Conservation (phyloP, 2,113 vertebrate genomes). For the Neofelis nebulosa region DNA sequence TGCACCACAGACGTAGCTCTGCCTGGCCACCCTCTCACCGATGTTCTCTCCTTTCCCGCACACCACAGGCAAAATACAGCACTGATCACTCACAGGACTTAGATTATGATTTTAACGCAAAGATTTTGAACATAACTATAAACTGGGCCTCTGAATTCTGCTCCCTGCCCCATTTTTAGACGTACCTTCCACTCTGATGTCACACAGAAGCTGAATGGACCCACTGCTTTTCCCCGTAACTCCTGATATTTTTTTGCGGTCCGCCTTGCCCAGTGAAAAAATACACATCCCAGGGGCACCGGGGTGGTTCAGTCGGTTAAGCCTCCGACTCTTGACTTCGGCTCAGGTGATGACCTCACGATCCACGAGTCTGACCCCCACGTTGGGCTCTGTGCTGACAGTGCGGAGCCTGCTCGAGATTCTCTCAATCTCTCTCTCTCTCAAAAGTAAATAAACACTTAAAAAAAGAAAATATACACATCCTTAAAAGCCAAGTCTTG, state of each 20-base stretch:
- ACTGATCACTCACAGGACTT: neutral
- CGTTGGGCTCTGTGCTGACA: too few relatives aligned
- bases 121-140: neutral
- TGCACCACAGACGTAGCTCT: fast-evolving
- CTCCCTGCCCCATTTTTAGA: neutral
- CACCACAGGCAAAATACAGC: neutral
- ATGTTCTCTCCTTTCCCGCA: fast-evolving
- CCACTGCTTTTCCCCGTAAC: neutral
- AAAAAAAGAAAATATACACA: neutral
- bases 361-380: too few relatives aligned
- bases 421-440: too few relatives aligned
- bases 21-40: neutral
- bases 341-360: too few relatives aligned
- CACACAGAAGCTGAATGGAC: neutral
- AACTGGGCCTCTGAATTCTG: neutral
- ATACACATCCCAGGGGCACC: neutral
- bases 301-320: too few relatives aligned
- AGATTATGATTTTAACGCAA: neutral
- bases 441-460: too few relatives aligned
- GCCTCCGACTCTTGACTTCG: too few relatives aligned
- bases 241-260: neutral
- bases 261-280: neutral
- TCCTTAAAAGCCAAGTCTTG: neutral
- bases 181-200: neutral
- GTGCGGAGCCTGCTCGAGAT: too few relatives aligned